Conservation (phyloP, 2,113 vertebrate genomes). For the Papio anubis region DNA sequence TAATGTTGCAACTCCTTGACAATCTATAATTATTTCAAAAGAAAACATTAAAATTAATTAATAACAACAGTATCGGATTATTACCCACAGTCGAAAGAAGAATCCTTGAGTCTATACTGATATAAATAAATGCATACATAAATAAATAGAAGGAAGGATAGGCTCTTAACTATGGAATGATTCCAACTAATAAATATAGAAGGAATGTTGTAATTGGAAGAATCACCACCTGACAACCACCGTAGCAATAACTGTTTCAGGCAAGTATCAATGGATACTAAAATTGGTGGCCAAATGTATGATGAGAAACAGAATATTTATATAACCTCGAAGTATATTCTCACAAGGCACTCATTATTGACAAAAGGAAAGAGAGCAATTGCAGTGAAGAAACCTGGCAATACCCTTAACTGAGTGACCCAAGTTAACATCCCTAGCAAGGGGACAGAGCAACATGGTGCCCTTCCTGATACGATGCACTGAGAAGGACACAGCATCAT, state of each 20-base stretch:
- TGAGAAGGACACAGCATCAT: background rate
- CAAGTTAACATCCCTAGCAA: background rate
- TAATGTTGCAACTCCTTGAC: background rate
- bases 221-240: background rate
- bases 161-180: background rate
- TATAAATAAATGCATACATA: background rate
- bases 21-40: background rate
- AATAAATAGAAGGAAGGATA: background rate
- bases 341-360: background rate
- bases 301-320: background rate
- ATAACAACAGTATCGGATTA: background rate
- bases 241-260: background rate
- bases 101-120: background rate
- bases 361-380: background rate
- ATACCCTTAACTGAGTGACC: background rate
- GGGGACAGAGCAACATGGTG: fast-evolving
- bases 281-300: background rate
- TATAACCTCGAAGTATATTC: background rate
- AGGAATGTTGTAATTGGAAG: background rate
- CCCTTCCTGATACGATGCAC: background rate
- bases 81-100: background rate
- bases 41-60: background rate
- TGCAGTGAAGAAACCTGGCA: background rate
- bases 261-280: background rate
- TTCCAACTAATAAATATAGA: background rate